Evolutionary conservation across 2,888 invertebrate species (phyloP).

Genomic region (Nemurella pictetii): DNA sequence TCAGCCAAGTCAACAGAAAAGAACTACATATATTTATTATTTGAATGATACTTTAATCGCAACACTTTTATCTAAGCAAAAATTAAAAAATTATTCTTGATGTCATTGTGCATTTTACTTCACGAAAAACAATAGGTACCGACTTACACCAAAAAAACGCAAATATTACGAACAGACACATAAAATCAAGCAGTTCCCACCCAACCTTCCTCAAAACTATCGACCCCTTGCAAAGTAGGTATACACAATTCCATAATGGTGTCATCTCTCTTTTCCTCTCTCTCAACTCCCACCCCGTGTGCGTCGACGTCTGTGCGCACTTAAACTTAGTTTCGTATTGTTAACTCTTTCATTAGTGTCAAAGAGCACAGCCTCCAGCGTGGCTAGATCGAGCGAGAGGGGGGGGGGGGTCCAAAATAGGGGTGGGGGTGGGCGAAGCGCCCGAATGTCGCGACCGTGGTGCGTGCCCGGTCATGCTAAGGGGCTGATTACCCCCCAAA

Average conservation of each 20-base stretch:
- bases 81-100: too few relatives aligned
- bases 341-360: background rate
- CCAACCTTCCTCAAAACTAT: background rate
- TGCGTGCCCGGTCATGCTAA: background rate
- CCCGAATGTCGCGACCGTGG: background rate
- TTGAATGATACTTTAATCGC: too few relatives aligned
- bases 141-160: too few relatives aligned
- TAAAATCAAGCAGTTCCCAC: background rate
- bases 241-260: background rate
- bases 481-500: background rate
- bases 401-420: background rate
- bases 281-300: too few relatives aligned
- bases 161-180: too few relatives aligned
- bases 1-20: too few relatives aligned
- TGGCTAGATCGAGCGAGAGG: background rate
- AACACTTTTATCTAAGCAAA: too few relatives aligned
- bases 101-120: too few relatives aligned
- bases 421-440: background rate
- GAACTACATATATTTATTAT: too few relatives aligned
- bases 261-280: too few relatives aligned
- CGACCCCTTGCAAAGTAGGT: background rate
- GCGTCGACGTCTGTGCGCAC: background rate
- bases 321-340: background rate
- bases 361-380: background rate
- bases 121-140: too few relatives aligned